phyloP scores from a whole-genome alignment of 2,797 vertebrate genomes.

The Notoglanidium macrostoma region DNA sequence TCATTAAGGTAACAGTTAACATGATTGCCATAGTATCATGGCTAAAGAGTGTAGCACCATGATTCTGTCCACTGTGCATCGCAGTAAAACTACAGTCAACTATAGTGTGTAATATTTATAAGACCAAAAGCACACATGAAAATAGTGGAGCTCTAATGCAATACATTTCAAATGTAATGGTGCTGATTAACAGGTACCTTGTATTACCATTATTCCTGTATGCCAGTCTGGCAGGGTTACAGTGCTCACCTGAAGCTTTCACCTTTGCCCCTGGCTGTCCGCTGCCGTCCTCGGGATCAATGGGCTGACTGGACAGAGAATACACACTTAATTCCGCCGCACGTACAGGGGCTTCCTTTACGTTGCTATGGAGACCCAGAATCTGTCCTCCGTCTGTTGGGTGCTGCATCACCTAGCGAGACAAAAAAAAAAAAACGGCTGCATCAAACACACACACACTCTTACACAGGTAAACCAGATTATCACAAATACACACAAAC shows the following conservation, averaged over 20 bases:
- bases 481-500: not conserved
- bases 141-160: not conserved
- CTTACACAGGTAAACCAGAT: not conserved
- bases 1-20: not conserved
- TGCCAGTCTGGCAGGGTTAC: not conserved
- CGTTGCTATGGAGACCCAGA: slow-evolving; percentile 67
- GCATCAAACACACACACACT: slow-evolving; percentile 5
- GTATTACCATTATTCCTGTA: not conserved
- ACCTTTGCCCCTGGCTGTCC: slow-evolving; percentile 56
- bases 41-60: not conserved
- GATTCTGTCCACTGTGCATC: not conserved
- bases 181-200: not conserved
- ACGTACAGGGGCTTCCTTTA: slow-evolving; percentile 63
- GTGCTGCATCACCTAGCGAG: slow-evolving; percentile 67
- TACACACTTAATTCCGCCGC: slow-evolving; percentile 66
- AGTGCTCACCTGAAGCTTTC: slow-evolving; percentile 62
- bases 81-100: not conserved
- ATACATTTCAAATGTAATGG: not conserved
- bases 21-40: not conserved
- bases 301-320: slow-evolving; percentile 68
- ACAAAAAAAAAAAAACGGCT: not conserved
- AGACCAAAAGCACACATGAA: not conserved
- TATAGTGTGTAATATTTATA: not conserved
- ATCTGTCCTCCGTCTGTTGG: slow-evolving; percentile 67
- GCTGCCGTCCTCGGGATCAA: slow-evolving; percentile 63